Evolutionary conservation across 2,888 invertebrate genomes (phyloP).

Genomic region (Augiades crinisus): DNA sequence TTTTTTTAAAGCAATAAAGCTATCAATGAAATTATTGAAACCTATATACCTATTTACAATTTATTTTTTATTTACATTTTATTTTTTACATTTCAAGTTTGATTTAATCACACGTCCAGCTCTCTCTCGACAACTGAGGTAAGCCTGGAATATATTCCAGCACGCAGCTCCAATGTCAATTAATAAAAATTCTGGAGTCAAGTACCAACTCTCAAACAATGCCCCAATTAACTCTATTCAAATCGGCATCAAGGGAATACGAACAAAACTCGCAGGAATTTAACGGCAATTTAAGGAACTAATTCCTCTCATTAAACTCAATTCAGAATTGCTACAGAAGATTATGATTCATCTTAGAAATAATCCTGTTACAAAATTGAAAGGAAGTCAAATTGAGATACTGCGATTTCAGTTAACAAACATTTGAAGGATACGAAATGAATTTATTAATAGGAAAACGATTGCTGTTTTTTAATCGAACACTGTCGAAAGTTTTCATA

Average conservation of each 20-base stretch:
- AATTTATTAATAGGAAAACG: slow-evolving; percentile 10
- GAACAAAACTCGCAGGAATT: slow-evolving; percentile 5
- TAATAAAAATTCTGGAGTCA: too few species aligned
- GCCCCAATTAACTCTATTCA: slow-evolving; percentile 7
- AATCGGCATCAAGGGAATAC: neutral
- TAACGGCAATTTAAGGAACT: slow-evolving; percentile 8
- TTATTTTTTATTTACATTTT: too few species aligned
- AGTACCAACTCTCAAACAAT: neutral
- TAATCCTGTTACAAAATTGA: neutral
- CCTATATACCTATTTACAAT: too few species aligned
- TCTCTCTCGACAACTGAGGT: too few species aligned
- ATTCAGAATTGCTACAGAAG: slow-evolving; percentile 13
- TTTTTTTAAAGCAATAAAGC: too few species aligned
- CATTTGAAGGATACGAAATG: slow-evolving; percentile 2
- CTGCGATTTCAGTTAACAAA: slow-evolving; percentile 6
- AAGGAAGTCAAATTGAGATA: slow-evolving; percentile 12
- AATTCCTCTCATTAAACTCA: slow-evolving; percentile 15
- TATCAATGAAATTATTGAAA: too few species aligned
- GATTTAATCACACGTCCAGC: too few species aligned
- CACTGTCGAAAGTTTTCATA: slow-evolving; percentile 1
- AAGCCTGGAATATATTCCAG: too few species aligned
- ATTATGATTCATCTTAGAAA: slow-evolving; percentile 18
- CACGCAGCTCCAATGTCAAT: too few species aligned
- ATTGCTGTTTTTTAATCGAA: slow-evolving; percentile 8
- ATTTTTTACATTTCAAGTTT: too few species aligned